These are phyloP conservation scores for Drosophila hamatofila DNA, from an alignment of 2,888 invertebrate genomes.

Conservation along the genomic window DNA sequence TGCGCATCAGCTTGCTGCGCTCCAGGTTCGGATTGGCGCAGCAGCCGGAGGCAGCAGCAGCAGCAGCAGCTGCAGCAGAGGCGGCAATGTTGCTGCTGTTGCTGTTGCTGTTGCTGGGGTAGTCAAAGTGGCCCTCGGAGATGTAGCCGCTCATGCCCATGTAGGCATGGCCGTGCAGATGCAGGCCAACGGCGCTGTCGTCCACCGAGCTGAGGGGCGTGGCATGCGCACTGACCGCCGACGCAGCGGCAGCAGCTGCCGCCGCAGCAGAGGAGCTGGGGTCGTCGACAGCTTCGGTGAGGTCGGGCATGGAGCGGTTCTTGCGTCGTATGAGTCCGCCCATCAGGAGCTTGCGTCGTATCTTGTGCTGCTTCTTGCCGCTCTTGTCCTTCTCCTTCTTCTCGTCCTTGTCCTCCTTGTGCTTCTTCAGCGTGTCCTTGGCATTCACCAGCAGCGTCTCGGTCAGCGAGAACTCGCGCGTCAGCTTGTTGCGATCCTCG, in stretches of 20 bases:
- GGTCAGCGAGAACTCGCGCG: slow-evolving; percentile 90
- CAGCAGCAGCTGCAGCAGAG: neutral
- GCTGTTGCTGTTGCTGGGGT: slow-evolving; percentile 69
- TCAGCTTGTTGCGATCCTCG: slow-evolving; percentile 93
- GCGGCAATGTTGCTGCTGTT: neutral
- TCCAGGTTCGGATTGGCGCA: slow-evolving; percentile 92
- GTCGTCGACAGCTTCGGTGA: slow-evolving; percentile 91
- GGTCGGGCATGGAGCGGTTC: slow-evolving; percentile 96
- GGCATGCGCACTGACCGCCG: slow-evolving; percentile 21
- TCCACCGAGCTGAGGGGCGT: slow-evolving; percentile 87
- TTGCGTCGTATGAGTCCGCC: slow-evolving; percentile 95
- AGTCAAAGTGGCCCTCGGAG: slow-evolving; percentile 95
- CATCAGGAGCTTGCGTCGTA: slow-evolving; percentile 94
- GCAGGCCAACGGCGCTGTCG: slow-evolving; percentile 90
- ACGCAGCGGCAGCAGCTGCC: slow-evolving; percentile 48
- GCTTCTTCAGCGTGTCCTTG: slow-evolving; percentile 86
- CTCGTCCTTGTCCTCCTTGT: slow-evolving; percentile 88
- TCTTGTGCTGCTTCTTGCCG: slow-evolving; percentile 95
- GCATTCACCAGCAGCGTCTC: slow-evolving; percentile 86
- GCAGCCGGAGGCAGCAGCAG: slow-evolving; percentile 6
- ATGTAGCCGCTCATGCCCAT: slow-evolving; percentile 90
- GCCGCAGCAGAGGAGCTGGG: slow-evolving; percentile 47
- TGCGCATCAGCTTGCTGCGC: slow-evolving; percentile 94
- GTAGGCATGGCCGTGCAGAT: slow-evolving; percentile 75
- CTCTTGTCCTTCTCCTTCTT: slow-evolving; percentile 90